Base-by-base conservation (phyloP, 2,113 vertebrate species). In the Aspidoscelis tigris region DNA sequence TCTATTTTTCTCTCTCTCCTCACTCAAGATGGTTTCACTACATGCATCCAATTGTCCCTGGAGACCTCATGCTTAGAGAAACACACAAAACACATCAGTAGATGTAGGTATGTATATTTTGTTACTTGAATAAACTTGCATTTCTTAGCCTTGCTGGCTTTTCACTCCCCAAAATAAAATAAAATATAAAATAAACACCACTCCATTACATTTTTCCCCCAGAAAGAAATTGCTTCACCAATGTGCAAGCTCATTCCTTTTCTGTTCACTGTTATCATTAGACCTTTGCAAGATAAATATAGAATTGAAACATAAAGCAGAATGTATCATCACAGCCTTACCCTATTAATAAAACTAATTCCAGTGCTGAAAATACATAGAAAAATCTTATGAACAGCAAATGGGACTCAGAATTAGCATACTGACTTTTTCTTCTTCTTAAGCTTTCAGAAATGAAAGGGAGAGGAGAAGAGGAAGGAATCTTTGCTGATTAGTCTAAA, bases 321-420 rank as follows among this genome's bases (percentile, higher is more conserved):
- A 83, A 53, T 41, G n/a, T 39, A 68, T 76, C 44, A 14, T 83
- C 73, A 74, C 47, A 41, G 26, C 18, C 73, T 55, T 58, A 20
- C 20, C 39, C 61, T 75, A 64, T 70, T 76, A 77, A 81, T 72
- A 70, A 78, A 58, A 7, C 47, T 53, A 80, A 80, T 33, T 41
- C 21, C 6, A 11, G 14, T 68, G 24, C 44, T 80, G 78, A 68
- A 81, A 86, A 82, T 26, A 43, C 39, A 24, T 11, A 22, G 18
- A 21, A 21, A 65, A 21, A 55, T 33, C 44, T 81, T 39, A 20
- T 39, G 3, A 14, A 18, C 21, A 20, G 58, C 50, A 39, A 71
- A 77, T 71, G 16, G 24, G 9, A 24, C 72, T 39, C 39, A 69
- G 3, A 10, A 74, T 33, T 55, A 21, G 8, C 39, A 43, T n/a